phyloP scores from a whole-genome alignment of 2,797 vertebrate species.

The Arctocebus calabarensis region DNA sequence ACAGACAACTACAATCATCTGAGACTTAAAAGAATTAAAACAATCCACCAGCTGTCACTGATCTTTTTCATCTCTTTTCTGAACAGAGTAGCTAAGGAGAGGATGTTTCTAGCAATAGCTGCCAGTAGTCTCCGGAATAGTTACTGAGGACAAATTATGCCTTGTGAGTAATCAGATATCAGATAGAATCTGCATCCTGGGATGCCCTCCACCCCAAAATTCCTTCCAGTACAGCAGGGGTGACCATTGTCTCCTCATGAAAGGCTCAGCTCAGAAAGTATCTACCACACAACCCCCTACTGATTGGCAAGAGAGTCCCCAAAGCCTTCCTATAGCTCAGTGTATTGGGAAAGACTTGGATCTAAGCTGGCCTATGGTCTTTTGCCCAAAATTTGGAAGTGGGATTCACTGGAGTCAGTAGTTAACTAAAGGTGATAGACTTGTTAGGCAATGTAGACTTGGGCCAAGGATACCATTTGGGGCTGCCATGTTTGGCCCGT shows the following conservation, averaged over 20 bases:
- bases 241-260: neutral
- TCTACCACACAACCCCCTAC: neutral
- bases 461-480: neutral
- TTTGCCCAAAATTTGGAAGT: constrained; percentile 46
- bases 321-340: neutral
- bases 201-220: neutral
- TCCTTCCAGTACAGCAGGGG: constrained; percentile 8
- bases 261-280: constrained; percentile 8
- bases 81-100: neutral
- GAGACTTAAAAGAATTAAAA: constrained; percentile 63
- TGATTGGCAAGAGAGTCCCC: neutral
- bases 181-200: neutral
- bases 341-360: neutral
- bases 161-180: constrained; percentile 38
- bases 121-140: constrained; percentile 20
- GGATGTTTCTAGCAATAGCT: neutral
- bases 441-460: neutral
- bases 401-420: neutral
- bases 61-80: constrained; percentile 47
- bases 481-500: neutral
- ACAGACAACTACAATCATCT: constrained; percentile 32
- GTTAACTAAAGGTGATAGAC: constrained; percentile 4
- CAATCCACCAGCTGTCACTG: constrained; percentile 52
- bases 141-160: constrained; percentile 38
- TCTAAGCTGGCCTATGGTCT: neutral